A percentile compares a stretch with the other conserved stretches of the same genome.
These are phyloP conservation scores for Graptemys geographica DNA, from an alignment of 2,797 vertebrate genomes.

Conservation along the genomic window DNA sequence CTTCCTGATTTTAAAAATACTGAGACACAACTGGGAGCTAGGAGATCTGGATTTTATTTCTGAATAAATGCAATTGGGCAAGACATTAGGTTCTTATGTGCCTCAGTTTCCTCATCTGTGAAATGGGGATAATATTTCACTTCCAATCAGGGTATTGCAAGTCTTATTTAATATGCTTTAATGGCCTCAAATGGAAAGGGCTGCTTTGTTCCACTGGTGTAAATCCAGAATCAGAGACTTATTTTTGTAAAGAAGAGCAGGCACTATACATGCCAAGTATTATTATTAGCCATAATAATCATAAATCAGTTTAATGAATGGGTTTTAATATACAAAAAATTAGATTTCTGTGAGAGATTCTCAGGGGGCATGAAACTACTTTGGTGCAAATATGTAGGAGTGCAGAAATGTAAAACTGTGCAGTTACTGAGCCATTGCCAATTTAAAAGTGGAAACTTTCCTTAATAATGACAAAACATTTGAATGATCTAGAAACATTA, in stretches of 20 bases:
- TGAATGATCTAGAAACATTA: neutral
- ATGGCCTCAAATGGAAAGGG: neutral
- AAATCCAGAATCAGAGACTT: slow-evolving; percentile 24
- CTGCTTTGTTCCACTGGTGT: slow-evolving; percentile 35
- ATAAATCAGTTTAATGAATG: slow-evolving; percentile 15
- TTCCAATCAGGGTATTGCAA: neutral
- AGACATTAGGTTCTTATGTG: neutral
- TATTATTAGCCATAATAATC: slow-evolving; percentile 25
- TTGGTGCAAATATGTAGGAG: neutral
- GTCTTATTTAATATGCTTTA: slow-evolving; percentile 24
- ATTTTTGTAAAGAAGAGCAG: neutral
- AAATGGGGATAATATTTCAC: slow-evolving; percentile 21
- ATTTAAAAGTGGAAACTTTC: neutral
- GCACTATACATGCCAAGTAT: neutral
- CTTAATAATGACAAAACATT: neutral
- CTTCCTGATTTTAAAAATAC: slow-evolving; percentile 23
- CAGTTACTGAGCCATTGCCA: neutral
- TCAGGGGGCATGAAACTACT: neutral
- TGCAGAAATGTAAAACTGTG: slow-evolving; percentile 1
- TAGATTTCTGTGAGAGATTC: neutral
- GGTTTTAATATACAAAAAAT: slow-evolving; percentile 20
- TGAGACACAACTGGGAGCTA: neutral
- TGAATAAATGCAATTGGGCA: neutral
- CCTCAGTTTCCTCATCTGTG: slow-evolving; percentile 16
- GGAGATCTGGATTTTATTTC: neutral